phyloP scores from a whole-genome alignment of 2,888 invertebrate species.

The Archips crataeganus region DNA sequence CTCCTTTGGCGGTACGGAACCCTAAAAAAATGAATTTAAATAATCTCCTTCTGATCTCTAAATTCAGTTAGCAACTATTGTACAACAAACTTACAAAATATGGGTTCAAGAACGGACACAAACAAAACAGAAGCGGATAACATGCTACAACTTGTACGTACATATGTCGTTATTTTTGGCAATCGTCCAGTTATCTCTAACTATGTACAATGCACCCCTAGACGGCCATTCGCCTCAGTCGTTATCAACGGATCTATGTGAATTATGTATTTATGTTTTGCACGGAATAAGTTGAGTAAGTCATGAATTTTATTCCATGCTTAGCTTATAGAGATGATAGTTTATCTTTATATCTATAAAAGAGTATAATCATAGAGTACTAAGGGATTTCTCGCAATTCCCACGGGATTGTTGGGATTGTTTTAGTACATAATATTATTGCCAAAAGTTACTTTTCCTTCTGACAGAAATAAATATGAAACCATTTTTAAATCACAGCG shows the following conservation, averaged over 20 bases:
- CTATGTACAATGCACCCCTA: constrained; percentile 62
- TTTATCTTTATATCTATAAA: background rate
- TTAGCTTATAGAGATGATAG: background rate
- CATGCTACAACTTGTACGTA: constrained; percentile 12
- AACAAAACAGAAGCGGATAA: constrained; percentile 11
- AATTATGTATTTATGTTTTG: constrained; percentile 62
- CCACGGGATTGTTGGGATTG: too few species aligned
- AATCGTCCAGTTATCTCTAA: constrained; percentile 62
- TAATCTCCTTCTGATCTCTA: background rate
- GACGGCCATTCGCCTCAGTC: constrained; percentile 66
- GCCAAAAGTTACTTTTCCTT: background rate
- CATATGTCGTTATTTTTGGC: constrained; percentile 68
- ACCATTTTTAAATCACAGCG: background rate
- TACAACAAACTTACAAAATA: background rate
- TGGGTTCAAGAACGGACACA: background rate
- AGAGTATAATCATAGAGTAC: too few species aligned
- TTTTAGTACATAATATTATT: background rate
- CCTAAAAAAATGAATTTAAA: too few species aligned
- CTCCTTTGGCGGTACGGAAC: too few species aligned
- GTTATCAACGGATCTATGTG: constrained; percentile 63
- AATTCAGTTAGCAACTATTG: background rate
- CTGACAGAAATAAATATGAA: background rate
- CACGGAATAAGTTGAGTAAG: constrained; percentile 45
- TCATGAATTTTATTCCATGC: constrained; percentile 28
- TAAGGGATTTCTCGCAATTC: too few species aligned